Evolutionary conservation across 2,888 invertebrate genomes (phyloP), one percentile per base, ranked within the genome.

Genomic region (Saturnia japonica): DNA sequence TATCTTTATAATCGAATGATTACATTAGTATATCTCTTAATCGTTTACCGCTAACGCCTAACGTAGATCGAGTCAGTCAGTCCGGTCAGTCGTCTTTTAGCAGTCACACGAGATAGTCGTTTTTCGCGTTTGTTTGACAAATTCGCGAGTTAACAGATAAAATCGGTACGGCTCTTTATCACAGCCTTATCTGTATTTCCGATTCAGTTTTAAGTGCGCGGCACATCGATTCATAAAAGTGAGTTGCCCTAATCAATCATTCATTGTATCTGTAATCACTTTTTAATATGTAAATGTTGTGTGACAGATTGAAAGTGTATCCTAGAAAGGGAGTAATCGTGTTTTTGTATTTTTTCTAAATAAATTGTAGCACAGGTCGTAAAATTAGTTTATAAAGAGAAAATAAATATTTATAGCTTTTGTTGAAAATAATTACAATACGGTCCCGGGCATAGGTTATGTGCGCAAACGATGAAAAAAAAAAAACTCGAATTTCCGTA

Each of bases 81-180:
- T n/a, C 80, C 73, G 64, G 64, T 78, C 79, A 82, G 82, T 82
- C 73, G 67, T 28, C 72, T 75, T 74, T 72, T 70, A 71, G 73
- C 72, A 77, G 72, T 78, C 79, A 80, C 74, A 70, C 66, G 62
- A 74, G 73, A 79, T 75, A 82, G 82, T 79, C 82, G 84, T 75
- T 78, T 54, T 80, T 74, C 62, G 64, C n/a, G 62, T 11, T 60
- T 14, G 71, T 75, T 74, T 51, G 62, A n/a, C 68, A 68, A 75
- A 73, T 74, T 75, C 83, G 84, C 81, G 82, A 76, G 83, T 73
- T 72, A 19, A 11, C 1, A 11, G 22, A 54, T n/a, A 54, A 34
- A 40, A 64, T 70, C 71, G 76, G 70, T 75, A 81, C 80, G 79
- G 75, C 79, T 72, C 47, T 73, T 14, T 42, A 62, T 69, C 51